Base-by-base conservation (phyloP, 1,140 invertebrate species). In the Drosophila rufa region DNA sequence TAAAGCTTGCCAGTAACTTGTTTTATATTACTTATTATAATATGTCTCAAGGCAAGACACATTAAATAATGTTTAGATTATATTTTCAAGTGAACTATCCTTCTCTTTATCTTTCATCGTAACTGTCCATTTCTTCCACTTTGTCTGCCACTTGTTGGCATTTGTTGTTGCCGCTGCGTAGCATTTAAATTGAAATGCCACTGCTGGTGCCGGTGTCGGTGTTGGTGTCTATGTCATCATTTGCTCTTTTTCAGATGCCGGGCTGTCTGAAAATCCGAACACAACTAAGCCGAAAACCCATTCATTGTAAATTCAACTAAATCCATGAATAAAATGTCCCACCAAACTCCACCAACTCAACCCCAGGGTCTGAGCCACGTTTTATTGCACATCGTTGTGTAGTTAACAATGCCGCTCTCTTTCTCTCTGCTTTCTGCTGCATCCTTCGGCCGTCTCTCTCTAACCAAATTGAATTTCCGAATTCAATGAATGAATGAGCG, bases 231-330 rank as follows among this genome's bases (percentile, higher is more conserved):
- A 79, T 87, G 80, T 89, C 83, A 87, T 83, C 84, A 83, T 89
- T 89, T 83, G 80, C 80, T 87, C 80, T 89, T 89, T 74, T 78
- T 80, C 80, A 78, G 77, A 80, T 58, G 80, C 51, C 66, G 50
- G 73, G 60, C 62, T 66, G 75, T 62, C 75, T 27, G 64, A 19
- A 50, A 64, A 73, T 70, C 68, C 43, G 38, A 25, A 27, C 40
- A 51, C 59, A 59, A 59, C 83, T 87, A 87, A 87, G 75, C 83
- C 75, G 64, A 86, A 86, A 87, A 71, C 80, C 79, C 84, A 81
- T 90, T 89, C 84, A 90, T 89, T 89, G 84, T 66, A 90, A 89
- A 89, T 89, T 89, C 84, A 90, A 90, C 84, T 89, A 89, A 89
- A 90, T 90, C 85, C 84, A 89, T 89, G 84, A 89, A 89, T 89